Evolutionary conservation across 2,888 invertebrate genomes (phyloP).

Genomic region (Xestia c-nigrum): DNA sequence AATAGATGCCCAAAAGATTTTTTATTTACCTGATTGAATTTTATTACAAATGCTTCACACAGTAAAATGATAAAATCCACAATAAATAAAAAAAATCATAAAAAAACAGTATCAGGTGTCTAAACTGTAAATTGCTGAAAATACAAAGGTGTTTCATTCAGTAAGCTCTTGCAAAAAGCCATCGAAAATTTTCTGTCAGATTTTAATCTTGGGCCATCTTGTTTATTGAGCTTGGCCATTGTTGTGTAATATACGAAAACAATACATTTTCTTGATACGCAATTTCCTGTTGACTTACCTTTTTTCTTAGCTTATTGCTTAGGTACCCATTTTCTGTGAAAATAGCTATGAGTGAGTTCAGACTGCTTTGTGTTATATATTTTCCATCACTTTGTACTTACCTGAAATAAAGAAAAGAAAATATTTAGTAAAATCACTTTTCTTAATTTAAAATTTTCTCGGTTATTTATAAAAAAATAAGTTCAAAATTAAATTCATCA

Average conservation of each 20-base stretch:
- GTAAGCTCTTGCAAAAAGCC: background rate
- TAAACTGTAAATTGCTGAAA: background rate
- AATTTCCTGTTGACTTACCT: slow-evolving; percentile 5
- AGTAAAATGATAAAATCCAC: background rate
- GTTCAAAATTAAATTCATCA: background rate
- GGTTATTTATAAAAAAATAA: background rate
- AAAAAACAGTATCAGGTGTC: background rate
- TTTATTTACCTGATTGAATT: background rate
- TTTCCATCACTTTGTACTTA: slow-evolving; percentile 28
- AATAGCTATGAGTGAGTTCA: background rate
- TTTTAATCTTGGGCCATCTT: background rate
- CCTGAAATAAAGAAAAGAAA: slow-evolving; percentile 37
- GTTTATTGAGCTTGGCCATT: background rate
- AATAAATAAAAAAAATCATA: no score
- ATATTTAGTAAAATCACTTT: background rate
- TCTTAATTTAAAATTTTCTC: background rate
- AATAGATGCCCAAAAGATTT: background rate
- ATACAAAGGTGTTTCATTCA: background rate
- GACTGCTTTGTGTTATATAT: background rate
- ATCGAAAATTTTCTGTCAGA: background rate
- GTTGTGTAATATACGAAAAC: background rate
- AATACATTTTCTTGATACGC: background rate
- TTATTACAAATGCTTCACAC: background rate
- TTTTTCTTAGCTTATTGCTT: background rate
- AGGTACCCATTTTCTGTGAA: background rate